A percentile compares a stretch with the other conserved stretches of the same genome.
Conservation (phyloP, 1,140 invertebrate species). For the Anoplolepis gracilipes region DNA sequence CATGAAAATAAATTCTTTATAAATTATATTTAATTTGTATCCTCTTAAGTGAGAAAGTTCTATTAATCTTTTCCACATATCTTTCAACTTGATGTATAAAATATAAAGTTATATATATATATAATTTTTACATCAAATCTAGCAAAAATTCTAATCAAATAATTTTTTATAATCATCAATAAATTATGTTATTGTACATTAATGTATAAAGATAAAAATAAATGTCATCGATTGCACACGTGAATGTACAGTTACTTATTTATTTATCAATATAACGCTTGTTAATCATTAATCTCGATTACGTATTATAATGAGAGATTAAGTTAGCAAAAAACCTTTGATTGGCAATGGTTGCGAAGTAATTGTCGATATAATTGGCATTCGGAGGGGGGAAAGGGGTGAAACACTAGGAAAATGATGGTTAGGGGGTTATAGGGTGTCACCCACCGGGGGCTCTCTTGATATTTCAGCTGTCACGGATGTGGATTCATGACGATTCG, state of each 20-base stretch:
- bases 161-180: neutral
- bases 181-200: neutral
- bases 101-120: neutral
- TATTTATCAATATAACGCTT: neutral
- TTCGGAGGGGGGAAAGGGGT: slow-evolving; percentile 84
- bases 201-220: neutral
- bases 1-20: neutral
- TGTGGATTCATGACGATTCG: slow-evolving; percentile 65
- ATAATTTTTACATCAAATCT: neutral
- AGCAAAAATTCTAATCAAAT: neutral
- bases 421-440: slow-evolving; percentile 71
- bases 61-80: neutral
- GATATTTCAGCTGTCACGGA: slow-evolving; percentile 74
- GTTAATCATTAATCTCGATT: neutral
- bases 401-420: slow-evolving; percentile 83
- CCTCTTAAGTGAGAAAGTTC: neutral
- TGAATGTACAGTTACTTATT: neutral
- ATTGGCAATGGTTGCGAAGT: slow-evolving; percentile 76
- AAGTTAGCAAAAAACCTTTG: slow-evolving; percentile 68
- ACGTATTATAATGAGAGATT: neutral
- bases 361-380: slow-evolving; percentile 81
- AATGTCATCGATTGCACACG: neutral
- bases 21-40: neutral
- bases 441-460: slow-evolving; percentile 75
- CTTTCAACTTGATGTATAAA: neutral